Conservation (phyloP, 2,888 invertebrate species). For the Choreutis nemorana region DNA sequence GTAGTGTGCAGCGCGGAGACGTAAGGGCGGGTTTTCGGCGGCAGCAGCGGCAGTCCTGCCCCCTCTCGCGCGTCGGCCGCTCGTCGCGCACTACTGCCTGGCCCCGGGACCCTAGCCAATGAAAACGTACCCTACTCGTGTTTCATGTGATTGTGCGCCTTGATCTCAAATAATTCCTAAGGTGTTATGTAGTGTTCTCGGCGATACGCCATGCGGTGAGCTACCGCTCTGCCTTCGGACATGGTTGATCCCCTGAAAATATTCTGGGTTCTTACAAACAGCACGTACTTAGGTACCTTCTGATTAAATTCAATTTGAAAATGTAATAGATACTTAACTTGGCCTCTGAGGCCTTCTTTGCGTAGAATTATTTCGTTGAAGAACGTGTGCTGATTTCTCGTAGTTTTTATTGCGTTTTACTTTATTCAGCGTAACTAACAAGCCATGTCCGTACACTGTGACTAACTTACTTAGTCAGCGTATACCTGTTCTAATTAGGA, state of each 20-base stretch:
- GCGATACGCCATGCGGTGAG: slow-evolving; percentile 55
- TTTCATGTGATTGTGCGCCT: not conserved
- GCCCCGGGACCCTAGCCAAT: too few relatives aligned
- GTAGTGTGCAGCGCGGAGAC: too few relatives aligned
- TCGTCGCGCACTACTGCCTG: slow-evolving; percentile 27
- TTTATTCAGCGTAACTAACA: too few relatives aligned
- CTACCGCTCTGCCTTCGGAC: too few relatives aligned
- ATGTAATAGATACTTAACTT: slow-evolving; percentile 4
- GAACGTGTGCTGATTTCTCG: too few relatives aligned
- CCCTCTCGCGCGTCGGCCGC: slow-evolving; percentile 39
- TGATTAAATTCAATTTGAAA: slow-evolving; percentile 4
- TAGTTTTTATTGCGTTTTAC: too few relatives aligned
- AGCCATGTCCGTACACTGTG: too few relatives aligned
- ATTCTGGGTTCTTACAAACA: slow-evolving; percentile 86
- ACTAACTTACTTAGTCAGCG: too few relatives aligned
- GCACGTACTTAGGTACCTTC: slow-evolving; percentile 78
- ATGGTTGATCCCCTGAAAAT: slow-evolving; percentile 86
- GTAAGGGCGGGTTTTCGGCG: slow-evolving; percentile 37
- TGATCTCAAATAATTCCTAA: too few relatives aligned
- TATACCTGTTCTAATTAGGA: too few relatives aligned
- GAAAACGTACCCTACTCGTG: not conserved
- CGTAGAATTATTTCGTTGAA: slow-evolving; percentile 16
- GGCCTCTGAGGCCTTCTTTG: slow-evolving; percentile 10
- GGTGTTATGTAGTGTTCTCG: slow-evolving; percentile 15
- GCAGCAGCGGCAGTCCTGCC: slow-evolving; percentile 55